Base-by-base conservation (phyloP, 2,888 invertebrate species). In the Perizoma flavofasciatum region DNA sequence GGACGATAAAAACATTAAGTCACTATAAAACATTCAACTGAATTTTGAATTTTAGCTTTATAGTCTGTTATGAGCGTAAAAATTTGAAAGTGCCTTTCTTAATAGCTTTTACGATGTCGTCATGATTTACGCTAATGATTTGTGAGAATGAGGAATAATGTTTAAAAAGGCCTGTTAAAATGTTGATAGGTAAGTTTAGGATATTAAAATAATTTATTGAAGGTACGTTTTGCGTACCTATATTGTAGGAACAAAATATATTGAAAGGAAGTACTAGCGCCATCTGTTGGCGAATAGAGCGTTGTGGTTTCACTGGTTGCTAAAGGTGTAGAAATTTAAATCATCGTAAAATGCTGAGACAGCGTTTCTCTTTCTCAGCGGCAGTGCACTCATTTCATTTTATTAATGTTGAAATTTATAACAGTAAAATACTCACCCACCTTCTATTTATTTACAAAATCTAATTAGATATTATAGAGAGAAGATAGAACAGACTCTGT, bases 121-220 rank as follows among this genome's bases (percentile, higher is more conserved):
- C 76, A 75, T 81, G 81, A 83, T 85, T 83, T 82, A 81, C 79
- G 75, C 78, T 79, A 83, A 83, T 80, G 78, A 79, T 76, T 75
- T 75, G 76, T 77, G 59, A 61, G 61, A 65, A 61, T 65, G 59
- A 55, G 59, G 58, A 61, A 62, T 61, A 67, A 66, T 67, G 63
- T 57, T 73, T 69, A 69, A 64, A 67, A 64, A 73, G 67, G 69
- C 71, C 72, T 72, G 72, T 73, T 74, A 72, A 73, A 63, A 70
- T 71, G 65, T 71, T 63, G 58, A 62, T 62, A 62, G 62, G 58
- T 55, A 58, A 41, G 58, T 55, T 10, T 59, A 55, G 44, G 50
- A 52, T 55, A 61, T 56, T 51, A 54, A 59, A 46, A 34, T 54
- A 63, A 64, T 63, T 65, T 53, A 59, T 54, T 66, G 61, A 65